Conservation (phyloP, 2,113 vertebrate genomes). For the Machaerirhynchus nigripectus region DNA sequence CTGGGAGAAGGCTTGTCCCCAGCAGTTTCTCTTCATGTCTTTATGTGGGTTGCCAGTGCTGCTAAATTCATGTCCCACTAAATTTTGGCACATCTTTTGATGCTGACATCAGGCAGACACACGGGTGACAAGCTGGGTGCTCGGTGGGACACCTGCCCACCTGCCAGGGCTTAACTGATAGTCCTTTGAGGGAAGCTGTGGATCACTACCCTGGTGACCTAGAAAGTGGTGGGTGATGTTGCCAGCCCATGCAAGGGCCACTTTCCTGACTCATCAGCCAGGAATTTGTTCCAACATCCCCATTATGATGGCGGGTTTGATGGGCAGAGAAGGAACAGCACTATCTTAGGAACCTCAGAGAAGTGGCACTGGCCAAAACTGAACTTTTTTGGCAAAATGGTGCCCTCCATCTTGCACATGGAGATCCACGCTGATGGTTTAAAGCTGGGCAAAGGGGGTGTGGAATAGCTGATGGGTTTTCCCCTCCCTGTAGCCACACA, state of each 20-base stretch:
- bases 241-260: background rate
- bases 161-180: background rate
- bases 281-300: background rate
- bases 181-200: background rate
- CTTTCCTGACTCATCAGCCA: background rate
- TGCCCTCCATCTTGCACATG: background rate
- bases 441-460: background rate
- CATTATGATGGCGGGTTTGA: background rate
- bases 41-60: background rate
- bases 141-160: background rate
- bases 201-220: background rate
- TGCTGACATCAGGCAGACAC: background rate
- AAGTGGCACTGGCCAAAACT: background rate
- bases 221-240: background rate
- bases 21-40: background rate
- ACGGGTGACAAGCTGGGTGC: rapidly evolving
- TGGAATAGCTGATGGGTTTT: background rate
- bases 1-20: background rate
- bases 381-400: rapidly evolving
- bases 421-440: background rate
- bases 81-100: background rate
- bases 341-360: background rate
- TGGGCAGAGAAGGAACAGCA: background rate
- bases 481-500: background rate
- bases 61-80: rapidly evolving